Evolutionary conservation across 2,888 invertebrate species (phyloP), one percentile per base, ranked within the genome.

Genomic region (Eupithecia subumbrata): DNA sequence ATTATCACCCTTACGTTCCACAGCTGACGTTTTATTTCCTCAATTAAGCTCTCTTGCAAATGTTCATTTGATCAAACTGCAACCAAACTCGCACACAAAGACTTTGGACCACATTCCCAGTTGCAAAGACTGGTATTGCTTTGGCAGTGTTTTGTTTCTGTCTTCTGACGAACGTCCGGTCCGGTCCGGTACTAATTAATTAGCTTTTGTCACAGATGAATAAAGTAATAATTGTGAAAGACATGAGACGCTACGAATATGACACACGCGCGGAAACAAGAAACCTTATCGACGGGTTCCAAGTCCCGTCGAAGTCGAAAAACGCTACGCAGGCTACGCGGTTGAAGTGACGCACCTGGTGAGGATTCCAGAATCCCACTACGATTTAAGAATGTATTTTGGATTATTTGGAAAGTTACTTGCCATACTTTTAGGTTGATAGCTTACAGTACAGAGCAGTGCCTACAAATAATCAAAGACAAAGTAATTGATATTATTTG

Each of bases 161-260:
- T 56, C n/a, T 18, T 66, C 9, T 66, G n/a, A 37, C n/a, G n/a
- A 40, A 37, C 37, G n/a, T 37, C 79, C 56, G 56, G 85, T 85
- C 87, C 9, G 18, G 48, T 48, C 48, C 86, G 87, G 85, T 81
- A 84, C 79, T 89, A 90, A 91, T 90, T 91, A 93, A 92, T 91
- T 91, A 89, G 86, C 85, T 86, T 85, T 89, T 79, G 90, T 89
- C 89, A 88, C 78, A 81, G 73, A 68, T 71, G 30, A 71, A 76
- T 34, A 48, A 80, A 40, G 64, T 64, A 40, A 25, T n/a, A n/a
- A 45, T 43, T 68, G 25, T 70, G 14, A 37, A 37, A 63, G 63
- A 30, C 9, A n/a, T n/a, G n/a, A n/a, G n/a, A 8, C 34, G 34
- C 18, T 34, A n/a, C 8, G 16, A 30, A 63, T 30, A 30, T 63